Conservation (phyloP, 2,888 invertebrate genomes). For the Plebejus anna region DNA sequence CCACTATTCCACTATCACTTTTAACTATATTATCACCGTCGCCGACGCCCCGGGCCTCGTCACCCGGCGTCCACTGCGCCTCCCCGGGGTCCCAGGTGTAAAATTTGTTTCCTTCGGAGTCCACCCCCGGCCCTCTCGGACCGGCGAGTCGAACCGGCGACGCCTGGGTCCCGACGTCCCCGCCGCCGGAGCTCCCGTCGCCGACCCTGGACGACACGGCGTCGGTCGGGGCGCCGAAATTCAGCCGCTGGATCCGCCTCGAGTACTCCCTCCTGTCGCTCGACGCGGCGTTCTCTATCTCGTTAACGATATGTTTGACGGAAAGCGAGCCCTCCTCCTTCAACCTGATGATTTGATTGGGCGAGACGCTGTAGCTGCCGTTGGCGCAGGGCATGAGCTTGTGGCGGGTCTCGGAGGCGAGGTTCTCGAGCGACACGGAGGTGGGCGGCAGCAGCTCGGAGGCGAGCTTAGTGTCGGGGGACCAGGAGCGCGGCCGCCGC, state of each 20-base stretch:
- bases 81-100: slow-evolving; percentile 86
- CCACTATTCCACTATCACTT: slow-evolving; percentile 75
- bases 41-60: slow-evolving; percentile 53
- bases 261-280: slow-evolving; percentile 55
- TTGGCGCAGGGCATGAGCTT: slow-evolving; percentile 92
- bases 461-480: slow-evolving; percentile 84
- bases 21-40: slow-evolving; percentile 71
- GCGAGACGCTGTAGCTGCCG: slow-evolving; percentile 94
- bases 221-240: slow-evolving; percentile 50
- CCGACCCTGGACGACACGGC: slow-evolving; percentile 40
- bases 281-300: slow-evolving; percentile 81
- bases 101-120: slow-evolving; percentile 70
- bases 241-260: slow-evolving; percentile 53
- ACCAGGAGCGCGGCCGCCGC: slow-evolving; percentile 86
- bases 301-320: slow-evolving; percentile 86
- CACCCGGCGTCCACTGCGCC: slow-evolving; percentile 47
- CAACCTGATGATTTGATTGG: slow-evolving; percentile 92
- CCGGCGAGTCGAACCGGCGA: slow-evolving; percentile 55
- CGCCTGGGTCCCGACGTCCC: slow-evolving; percentile 46
- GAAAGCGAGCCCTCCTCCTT: slow-evolving; percentile 81
- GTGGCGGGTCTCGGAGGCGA: slow-evolving; percentile 84
- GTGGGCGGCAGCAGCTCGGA: slow-evolving; percentile 81
- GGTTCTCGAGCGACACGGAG: slow-evolving; percentile 85
- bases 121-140: slow-evolving; percentile 53
- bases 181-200: slow-evolving; percentile 35